These are phyloP conservation scores for Corythoichthys haematopterus DNA, from an alignment of 2,113 vertebrate genomes.

Conservation along the genomic window DNA sequence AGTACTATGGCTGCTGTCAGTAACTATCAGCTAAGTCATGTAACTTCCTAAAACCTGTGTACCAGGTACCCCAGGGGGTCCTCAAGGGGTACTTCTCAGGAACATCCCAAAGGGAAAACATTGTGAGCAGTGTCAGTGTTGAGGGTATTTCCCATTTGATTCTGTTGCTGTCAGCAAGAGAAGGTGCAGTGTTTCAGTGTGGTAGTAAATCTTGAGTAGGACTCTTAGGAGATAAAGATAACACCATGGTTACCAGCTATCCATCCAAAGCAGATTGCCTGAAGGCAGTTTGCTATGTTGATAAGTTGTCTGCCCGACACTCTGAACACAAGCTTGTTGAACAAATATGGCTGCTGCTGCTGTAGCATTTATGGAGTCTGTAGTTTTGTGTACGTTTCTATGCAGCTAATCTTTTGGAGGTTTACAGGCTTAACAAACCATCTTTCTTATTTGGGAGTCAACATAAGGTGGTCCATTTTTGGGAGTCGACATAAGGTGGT, in stretches of 20 bases:
- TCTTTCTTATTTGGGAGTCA: background rate
- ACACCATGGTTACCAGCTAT: background rate
- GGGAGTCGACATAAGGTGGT: background rate
- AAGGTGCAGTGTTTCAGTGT: background rate
- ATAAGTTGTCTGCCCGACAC: background rate
- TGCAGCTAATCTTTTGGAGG: background rate
- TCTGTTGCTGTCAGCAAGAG: slow-evolving; percentile 6
- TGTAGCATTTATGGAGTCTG: background rate
- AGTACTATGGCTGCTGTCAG: background rate
- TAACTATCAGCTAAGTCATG: background rate
- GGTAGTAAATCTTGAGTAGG: slow-evolving; percentile 4
- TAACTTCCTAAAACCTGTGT: background rate
- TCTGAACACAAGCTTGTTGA: background rate
- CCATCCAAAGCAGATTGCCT: background rate
- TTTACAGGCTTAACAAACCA: background rate
- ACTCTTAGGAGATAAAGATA: background rate
- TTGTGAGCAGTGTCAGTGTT: slow-evolving; percentile 4
- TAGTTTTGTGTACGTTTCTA: background rate
- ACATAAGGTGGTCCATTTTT: background rate
- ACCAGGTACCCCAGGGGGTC: slow-evolving; percentile 15
- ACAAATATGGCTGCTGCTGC: background rate
- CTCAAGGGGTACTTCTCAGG: background rate
- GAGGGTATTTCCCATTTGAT: background rate
- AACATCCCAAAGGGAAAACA: slow-evolving; percentile 1
- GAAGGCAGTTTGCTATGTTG: background rate